Percentiles rank a stretch among this genome's conserved stretches.
Conservation (phyloP, 2,888 invertebrate species). For the Leptopilina drosophilae region DNA sequence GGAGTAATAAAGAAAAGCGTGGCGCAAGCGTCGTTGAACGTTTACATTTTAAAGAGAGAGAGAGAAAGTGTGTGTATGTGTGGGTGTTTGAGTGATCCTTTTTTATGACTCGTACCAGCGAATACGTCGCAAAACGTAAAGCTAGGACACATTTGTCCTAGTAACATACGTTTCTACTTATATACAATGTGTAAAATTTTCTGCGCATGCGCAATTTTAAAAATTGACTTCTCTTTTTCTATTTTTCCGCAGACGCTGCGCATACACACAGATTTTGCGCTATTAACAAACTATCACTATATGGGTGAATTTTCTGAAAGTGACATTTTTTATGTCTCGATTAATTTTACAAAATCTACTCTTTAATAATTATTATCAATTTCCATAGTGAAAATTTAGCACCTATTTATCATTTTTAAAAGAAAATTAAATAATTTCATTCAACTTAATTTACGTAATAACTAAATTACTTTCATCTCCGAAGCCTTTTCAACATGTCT, state of each 20-base stretch:
- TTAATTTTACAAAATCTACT: too few relatives aligned
- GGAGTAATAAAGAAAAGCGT: slow-evolving; percentile 47
- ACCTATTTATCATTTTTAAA: too few relatives aligned
- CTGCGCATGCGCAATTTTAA: neutral
- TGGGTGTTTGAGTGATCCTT: slow-evolving; percentile 3
- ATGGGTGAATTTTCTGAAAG: too few relatives aligned
- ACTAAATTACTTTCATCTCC: too few relatives aligned
- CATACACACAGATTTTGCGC: too few relatives aligned
- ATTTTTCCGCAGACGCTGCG: neutral
- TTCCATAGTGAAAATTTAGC: too few relatives aligned
- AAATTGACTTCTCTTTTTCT: neutral
- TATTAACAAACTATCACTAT: neutral
- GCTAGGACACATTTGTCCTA: neutral
- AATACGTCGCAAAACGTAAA: slow-evolving; percentile 5
- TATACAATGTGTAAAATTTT: neutral
- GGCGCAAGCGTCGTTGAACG: neutral
- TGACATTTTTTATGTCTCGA: too few relatives aligned
- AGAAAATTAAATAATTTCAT: too few relatives aligned
- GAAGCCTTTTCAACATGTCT: too few relatives aligned
- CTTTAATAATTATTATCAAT: too few relatives aligned
- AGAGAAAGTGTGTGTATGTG: too few relatives aligned
- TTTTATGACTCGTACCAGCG: neutral
- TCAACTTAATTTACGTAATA: too few relatives aligned
- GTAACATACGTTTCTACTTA: slow-evolving; percentile 5
- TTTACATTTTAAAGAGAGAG: neutral